These are phyloP conservation scores for Anguilla rostrata DNA, from an alignment of 2,113 vertebrate species.

Conservation along the genomic window DNA sequence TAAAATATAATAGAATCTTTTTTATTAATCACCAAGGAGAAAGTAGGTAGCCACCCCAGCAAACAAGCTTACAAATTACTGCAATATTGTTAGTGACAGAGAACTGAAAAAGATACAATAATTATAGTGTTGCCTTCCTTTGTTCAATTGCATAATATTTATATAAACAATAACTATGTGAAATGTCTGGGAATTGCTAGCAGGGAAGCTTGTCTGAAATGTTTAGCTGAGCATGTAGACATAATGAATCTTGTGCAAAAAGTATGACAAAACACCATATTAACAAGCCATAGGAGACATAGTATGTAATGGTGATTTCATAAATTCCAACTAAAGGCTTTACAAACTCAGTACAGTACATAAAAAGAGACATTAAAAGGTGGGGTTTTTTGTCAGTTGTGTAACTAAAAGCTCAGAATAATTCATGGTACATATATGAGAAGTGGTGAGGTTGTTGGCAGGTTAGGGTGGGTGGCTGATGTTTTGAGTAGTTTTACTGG, in stretches of 20 bases:
- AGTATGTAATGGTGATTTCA: neutral
- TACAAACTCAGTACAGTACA: neutral
- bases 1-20: neutral
- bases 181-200: neutral
- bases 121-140: neutral
- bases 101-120: neutral
- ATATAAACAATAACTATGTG: neutral
- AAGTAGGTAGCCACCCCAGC: neutral
- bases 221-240: neutral
- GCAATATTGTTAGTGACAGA: neutral
- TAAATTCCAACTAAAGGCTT: neutral
- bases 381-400: neutral
- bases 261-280: neutral
- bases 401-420: neutral
- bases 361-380: too few relatives aligned
- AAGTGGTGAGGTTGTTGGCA: neutral
- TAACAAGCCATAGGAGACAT: neutral
- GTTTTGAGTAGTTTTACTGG: neutral
- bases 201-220: neutral
- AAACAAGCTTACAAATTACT: neutral
- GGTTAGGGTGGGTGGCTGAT: neutral
- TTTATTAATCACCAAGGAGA: neutral
- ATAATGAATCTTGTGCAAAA: neutral
- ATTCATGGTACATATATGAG: neutral
- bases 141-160: neutral